phyloP scores from a whole-genome alignment of 1,140 invertebrate species.

The Catajapyx aquilonaris region DNA sequence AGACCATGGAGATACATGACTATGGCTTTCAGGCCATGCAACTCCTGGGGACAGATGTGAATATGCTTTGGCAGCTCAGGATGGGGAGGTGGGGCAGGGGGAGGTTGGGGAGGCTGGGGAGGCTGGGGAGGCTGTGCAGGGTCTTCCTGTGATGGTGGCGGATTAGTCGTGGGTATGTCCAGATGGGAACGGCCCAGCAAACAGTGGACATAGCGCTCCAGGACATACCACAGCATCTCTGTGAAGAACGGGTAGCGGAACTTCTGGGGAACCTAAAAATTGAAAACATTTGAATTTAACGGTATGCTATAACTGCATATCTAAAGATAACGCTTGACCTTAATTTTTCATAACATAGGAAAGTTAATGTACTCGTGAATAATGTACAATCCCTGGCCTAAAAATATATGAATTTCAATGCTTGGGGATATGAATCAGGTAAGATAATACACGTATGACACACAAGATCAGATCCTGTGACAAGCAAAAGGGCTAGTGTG shows the following conservation, averaged over 20 bases:
- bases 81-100: conserved; percentile 7
- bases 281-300: conserved; percentile 3
- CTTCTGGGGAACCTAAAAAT: conserved; percentile 67
- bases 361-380: too few species aligned
- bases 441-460: too few species aligned
- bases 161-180: conserved; percentile 30
- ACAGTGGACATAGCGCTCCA: conserved; percentile 78
- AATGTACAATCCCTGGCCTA: too few species aligned
- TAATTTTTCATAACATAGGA: too few species aligned
- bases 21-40: conserved; percentile 77
- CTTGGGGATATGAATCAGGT: too few species aligned
- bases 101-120: conserved; percentile 1
- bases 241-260: conserved; percentile 95
- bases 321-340: too few species aligned
- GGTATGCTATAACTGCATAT: too few species aligned
- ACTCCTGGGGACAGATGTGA: conserved; percentile 37
- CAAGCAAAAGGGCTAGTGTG: too few species aligned
- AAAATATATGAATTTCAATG: too few species aligned
- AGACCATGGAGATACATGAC: conserved; percentile 76
- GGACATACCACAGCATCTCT: conserved; percentile 94
- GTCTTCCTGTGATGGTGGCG: too few species aligned
- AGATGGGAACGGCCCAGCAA: conserved; percentile 65
- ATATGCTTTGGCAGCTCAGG: conserved; percentile 12
- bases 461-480: too few species aligned
- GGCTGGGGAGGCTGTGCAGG: conserved; percentile 2